Percentiles rank a stretch among this genome's conserved stretches.
phyloP scores from a whole-genome alignment of 2,888 invertebrate genomes.

The Monopis laevigella region DNA sequence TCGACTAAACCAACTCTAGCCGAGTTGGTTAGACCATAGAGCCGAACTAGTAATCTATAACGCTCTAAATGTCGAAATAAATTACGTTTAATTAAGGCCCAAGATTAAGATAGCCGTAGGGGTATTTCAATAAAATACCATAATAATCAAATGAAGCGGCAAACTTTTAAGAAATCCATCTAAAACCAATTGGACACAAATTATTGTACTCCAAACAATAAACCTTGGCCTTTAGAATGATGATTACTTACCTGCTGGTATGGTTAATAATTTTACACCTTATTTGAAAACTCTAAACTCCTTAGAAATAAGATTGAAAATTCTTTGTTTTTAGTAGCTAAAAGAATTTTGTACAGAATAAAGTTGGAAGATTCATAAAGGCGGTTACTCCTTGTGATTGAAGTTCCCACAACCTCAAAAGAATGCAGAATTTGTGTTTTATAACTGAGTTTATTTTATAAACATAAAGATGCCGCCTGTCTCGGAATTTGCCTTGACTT shows the following conservation, averaged over 20 bases:
- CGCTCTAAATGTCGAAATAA: no score
- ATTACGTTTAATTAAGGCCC: no score
- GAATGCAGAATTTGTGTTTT: slow-evolving; percentile 22
- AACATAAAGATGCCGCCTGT: not conserved
- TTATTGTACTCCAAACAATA: slow-evolving; percentile 42
- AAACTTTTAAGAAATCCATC: slow-evolving; percentile 39
- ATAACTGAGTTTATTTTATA: not conserved
- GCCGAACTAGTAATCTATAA: no score
- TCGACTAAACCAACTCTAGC: no score
- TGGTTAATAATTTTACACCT: slow-evolving; percentile 35
- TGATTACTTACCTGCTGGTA: slow-evolving; percentile 33
- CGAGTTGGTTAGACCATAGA: no score
- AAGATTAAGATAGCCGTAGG: no score
- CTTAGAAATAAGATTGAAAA: no score
- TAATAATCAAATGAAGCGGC: slow-evolving; percentile 10
- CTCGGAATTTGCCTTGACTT: slow-evolving; percentile 6
- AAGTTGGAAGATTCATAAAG: slow-evolving; percentile 49
- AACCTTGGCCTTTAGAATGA: slow-evolving; percentile 56
- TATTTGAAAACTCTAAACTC: no score
- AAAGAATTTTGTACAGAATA: no score
- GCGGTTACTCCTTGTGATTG: slow-evolving; percentile 35
- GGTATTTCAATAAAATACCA: no score
- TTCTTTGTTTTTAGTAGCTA: no score
- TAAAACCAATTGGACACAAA: slow-evolving; percentile 49
- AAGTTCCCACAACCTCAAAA: slow-evolving; percentile 49